These are phyloP conservation scores for Catharus bicknelli DNA, from an alignment of 2,113 vertebrate genomes.

Conservation along the genomic window DNA sequence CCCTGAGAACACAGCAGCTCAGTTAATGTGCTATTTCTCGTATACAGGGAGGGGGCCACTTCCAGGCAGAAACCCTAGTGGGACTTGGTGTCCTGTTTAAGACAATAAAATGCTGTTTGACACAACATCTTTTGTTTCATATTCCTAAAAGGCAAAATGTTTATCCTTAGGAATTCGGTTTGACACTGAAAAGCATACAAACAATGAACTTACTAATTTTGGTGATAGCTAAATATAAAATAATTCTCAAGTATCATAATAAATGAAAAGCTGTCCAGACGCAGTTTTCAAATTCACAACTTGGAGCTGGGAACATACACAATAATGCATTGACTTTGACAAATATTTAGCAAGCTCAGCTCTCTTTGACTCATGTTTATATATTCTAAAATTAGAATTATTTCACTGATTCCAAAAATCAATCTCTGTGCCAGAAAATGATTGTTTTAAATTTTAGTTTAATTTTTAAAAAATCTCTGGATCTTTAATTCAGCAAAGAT, in stretches of 20 bases:
- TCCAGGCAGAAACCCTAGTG: not conserved
- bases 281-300: not conserved
- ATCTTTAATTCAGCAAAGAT: not conserved
- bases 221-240: not conserved
- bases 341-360: not conserved
- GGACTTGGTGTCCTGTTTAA: not conserved
- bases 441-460: not conserved
- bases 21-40: not conserved
- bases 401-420: not conserved
- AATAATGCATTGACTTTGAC: not conserved
- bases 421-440: not conserved
- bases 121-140: not conserved
- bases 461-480: not conserved
- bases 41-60: not conserved
- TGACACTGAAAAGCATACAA: not conserved
- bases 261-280: not conserved
- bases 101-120: not conserved
- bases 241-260: not conserved
- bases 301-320: not conserved
- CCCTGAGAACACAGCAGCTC: not conserved
- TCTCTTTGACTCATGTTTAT: not conserved
- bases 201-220: not conserved
- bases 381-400: slow-evolving; percentile 4
- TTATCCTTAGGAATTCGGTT: not conserved
- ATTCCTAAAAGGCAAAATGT: not conserved